A percentile compares a stretch with the other conserved stretches of the same genome.
phyloP scores from a whole-genome alignment of 2,113 vertebrate genomes.

The Gasterosteus aculeatus region DNA sequence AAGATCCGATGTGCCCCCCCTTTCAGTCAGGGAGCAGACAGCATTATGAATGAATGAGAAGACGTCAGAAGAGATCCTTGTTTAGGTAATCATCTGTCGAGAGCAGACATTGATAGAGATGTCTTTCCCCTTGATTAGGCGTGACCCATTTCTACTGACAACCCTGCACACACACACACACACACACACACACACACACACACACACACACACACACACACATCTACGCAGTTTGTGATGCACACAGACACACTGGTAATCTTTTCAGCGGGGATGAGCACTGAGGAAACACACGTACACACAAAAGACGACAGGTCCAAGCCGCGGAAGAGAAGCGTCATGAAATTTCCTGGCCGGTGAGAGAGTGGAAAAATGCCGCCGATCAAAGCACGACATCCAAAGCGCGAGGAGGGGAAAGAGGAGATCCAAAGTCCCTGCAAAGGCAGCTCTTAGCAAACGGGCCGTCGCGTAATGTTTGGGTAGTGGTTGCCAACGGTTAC shows the following conservation, averaged over 20 bases:
- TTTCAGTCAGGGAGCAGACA: conserved; percentile 46
- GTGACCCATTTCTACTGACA: conserved; percentile 62
- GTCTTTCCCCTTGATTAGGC: conserved; percentile 66
- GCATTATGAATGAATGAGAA: conserved; percentile 60
- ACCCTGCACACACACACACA: neutral
- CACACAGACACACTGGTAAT: neutral
- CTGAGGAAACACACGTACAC: neutral
- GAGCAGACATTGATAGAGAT: conserved; percentile 70
- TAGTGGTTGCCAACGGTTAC: neutral
- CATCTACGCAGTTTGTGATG: neutral
- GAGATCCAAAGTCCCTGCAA: neutral
- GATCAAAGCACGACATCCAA: conserved; percentile 53
- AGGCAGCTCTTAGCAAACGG: conserved; percentile 18
- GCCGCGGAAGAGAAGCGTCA: conserved; percentile 60
- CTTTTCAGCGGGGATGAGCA: neutral
- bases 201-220: conserved; percentile 16
- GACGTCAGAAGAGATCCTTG: conserved; percentile 54
- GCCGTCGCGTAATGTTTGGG: conserved; percentile 12
- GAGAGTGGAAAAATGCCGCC: conserved; percentile 53
- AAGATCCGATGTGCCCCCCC: conserved; percentile 31
- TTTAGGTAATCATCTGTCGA: conserved; percentile 59
- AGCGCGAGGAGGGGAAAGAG: neutral
- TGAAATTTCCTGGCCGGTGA: conserved; percentile 56
- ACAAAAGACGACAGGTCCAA: conserved; percentile 19
- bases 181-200: conserved; percentile 31